A percentile compares a stretch with the other conserved stretches of the same genome.
Evolutionary conservation across 2,888 invertebrate species (phyloP).

Genomic region (Nowickia ferox): DNA sequence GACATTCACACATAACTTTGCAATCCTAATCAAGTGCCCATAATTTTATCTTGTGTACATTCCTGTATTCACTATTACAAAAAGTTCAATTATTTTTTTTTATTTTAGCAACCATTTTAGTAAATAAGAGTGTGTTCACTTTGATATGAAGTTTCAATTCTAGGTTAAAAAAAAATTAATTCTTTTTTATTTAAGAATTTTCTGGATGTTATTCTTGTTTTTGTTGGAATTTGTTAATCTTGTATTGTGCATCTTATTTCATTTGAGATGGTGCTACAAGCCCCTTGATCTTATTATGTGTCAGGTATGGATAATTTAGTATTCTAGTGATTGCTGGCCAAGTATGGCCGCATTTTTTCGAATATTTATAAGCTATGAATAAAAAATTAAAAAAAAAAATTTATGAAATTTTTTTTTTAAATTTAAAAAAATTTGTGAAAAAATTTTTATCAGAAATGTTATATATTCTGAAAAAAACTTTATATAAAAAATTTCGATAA

Average conservation of each 20-base stretch:
- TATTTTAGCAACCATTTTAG: background rate
- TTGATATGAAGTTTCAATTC: constrained; percentile 29
- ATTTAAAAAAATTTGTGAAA: too few relatives aligned
- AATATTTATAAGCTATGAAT: too few relatives aligned
- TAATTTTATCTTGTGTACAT: constrained; percentile 19
- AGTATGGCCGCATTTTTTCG: too few relatives aligned
- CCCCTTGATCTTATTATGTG: background rate
- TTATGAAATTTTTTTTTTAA: too few relatives aligned
- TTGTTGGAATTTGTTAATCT: constrained; percentile 32
- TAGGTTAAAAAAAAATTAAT: constrained; percentile 25
- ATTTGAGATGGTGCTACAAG: background rate
- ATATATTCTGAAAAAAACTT: too few relatives aligned
- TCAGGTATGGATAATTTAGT: background rate
- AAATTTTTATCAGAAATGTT: too few relatives aligned
- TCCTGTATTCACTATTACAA: constrained; percentile 1
- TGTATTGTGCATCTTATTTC: constrained; percentile 55
- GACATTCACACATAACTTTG: constrained; percentile 55
- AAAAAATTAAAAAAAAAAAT: too few relatives aligned
- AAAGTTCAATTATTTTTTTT: background rate
- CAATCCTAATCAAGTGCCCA: constrained; percentile 55
- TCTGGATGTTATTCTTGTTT: constrained; percentile 1
- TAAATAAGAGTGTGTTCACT: background rate
- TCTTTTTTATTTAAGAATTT: background rate
- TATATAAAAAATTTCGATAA: too few relatives aligned
- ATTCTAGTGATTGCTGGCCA: background rate